Conservation (phyloP, 1,140 invertebrate species). For the Agraylea sexmaculata region DNA sequence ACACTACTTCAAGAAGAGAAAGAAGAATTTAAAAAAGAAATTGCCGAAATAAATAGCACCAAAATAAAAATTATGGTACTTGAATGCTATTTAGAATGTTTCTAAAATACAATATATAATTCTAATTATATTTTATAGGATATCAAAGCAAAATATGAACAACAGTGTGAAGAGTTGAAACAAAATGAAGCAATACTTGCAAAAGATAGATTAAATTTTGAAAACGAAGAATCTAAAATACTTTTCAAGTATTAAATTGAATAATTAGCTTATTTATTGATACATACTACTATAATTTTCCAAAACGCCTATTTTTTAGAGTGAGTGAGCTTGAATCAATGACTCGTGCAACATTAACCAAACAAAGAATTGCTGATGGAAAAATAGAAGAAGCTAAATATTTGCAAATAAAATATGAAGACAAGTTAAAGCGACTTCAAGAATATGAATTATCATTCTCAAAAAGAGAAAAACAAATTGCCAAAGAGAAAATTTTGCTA, state of each 20-base stretch:
- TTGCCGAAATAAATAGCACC: no score
- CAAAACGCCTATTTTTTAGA: neutral
- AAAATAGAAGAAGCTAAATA: constrained; percentile 34
- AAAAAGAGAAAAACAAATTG: constrained; percentile 36
- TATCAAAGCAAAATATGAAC: constrained; percentile 32
- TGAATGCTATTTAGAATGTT: no score
- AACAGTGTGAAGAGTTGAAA: constrained; percentile 31
- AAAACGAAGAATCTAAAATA: neutral
- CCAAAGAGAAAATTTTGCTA: constrained; percentile 35
- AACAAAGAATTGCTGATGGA: constrained; percentile 34
- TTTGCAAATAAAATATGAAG: constrained; percentile 35
- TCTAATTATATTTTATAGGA: constrained; percentile 24
- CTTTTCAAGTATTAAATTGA: neutral
- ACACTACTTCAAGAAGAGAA: constrained; percentile 26
- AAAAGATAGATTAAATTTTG: constrained; percentile 9
- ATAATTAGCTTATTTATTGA: neutral
- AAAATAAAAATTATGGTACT: no score
- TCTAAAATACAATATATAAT: constrained; percentile 1
- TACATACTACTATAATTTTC: neutral
- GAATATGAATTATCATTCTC: constrained; percentile 36
- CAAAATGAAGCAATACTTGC: constrained; percentile 31
- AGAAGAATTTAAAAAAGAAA: constrained; percentile 33
- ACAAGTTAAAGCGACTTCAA: constrained; percentile 33
- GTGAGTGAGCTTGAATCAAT: constrained; percentile 30
- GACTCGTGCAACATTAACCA: constrained; percentile 34